These are phyloP conservation scores for Acanthoscelides obtectus DNA, from an alignment of 2,888 invertebrate genomes.

Conservation along the genomic window DNA sequence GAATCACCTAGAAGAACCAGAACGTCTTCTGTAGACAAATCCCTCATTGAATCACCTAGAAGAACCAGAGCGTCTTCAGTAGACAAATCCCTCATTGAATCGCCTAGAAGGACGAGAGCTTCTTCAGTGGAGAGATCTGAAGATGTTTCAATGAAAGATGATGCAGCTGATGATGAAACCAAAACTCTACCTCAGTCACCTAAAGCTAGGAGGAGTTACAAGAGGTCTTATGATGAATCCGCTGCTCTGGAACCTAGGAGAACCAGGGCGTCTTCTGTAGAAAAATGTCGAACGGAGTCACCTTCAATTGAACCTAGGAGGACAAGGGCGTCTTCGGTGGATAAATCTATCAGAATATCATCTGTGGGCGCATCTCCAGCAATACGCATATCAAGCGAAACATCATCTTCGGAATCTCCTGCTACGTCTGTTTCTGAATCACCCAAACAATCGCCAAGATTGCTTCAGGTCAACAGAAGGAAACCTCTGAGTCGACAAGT, in stretches of 20 bases:
- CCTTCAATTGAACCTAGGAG: neutral
- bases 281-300: neutral
- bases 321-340: neutral
- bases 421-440: neutral
- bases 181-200: conserved; percentile 24
- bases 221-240: conserved; percentile 14
- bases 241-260: neutral
- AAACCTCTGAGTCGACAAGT: conserved; percentile 31
- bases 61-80: no score
- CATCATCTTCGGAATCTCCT: neutral
- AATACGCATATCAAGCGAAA: neutral
- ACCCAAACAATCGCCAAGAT: conserved; percentile 8
- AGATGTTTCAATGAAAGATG: neutral
- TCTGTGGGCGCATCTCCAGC: neutral
- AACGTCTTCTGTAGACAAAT: no score
- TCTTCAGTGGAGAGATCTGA: no score
- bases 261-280: neutral
- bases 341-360: neutral
- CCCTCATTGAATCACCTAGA: no score
- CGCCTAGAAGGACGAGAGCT: no score
- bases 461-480: conserved; percentile 21
- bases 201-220: conserved; percentile 34
- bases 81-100: no score
- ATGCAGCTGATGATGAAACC: neutral
- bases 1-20: no score